Percentiles rank a stretch among this genome's conserved stretches.
phyloP scores from a whole-genome alignment of 1,140 invertebrate genomes.

The Drosophila willistoni region DNA sequence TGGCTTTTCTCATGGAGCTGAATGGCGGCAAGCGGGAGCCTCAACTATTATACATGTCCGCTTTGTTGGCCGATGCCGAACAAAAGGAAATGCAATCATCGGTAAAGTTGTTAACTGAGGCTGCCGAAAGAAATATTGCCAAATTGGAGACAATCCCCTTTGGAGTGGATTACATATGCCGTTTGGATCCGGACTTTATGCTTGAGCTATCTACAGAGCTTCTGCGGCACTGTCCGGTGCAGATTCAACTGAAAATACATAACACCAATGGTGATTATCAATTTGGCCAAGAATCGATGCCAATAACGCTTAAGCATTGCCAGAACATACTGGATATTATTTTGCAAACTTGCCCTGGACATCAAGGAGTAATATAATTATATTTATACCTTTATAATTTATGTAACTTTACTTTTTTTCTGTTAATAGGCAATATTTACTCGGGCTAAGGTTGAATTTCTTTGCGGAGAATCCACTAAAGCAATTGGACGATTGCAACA shows the following conservation, averaged over 20 bases:
- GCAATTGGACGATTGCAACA: conserved; percentile 88
- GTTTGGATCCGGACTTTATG: conserved; percentile 94
- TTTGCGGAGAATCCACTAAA: conserved; percentile 89
- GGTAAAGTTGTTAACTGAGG: conserved; percentile 87
- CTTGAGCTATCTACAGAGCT: conserved; percentile 91
- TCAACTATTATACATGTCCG: conserved; percentile 88
- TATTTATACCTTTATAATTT: not conserved
- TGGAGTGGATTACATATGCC: conserved; percentile 89
- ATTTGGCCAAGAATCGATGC: conserved; percentile 79
- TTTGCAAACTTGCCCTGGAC: conserved; percentile 91
- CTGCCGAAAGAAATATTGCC: conserved; percentile 88
- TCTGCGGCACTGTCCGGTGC: conserved; percentile 89
- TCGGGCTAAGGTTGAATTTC: conserved; percentile 91
- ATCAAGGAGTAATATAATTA: conserved; percentile 74
- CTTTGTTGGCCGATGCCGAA: conserved; percentile 84
- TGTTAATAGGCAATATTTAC: conserved; percentile 87
- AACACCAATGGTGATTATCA: conserved; percentile 22
- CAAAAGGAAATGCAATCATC: conserved; percentile 85
- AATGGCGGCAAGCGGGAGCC: conserved; percentile 86
- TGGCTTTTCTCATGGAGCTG: conserved; percentile 94
- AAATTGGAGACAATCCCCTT: conserved; percentile 87
- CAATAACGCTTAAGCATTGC: conserved; percentile 84
- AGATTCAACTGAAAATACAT: conserved; percentile 84
- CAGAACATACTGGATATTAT: conserved; percentile 89
- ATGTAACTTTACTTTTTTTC: not conserved